Percentiles rank a stretch among this genome's conserved stretches.
Evolutionary conservation across 2,888 invertebrate genomes (phyloP).

Genomic region (Seira ritae): DNA sequence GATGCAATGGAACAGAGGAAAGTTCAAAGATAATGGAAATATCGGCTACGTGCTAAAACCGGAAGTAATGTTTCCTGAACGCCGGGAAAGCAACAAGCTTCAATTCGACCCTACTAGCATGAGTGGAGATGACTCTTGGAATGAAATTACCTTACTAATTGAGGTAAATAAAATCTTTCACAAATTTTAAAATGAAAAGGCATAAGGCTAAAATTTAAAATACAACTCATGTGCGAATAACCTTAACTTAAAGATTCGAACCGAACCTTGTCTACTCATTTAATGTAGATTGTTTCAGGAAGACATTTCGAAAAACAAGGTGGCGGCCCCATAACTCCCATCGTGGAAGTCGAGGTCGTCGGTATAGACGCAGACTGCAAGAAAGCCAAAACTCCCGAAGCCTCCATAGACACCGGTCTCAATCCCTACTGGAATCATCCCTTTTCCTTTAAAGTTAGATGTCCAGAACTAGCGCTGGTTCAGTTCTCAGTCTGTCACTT

Average conservation of each 20-base stretch:
- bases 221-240: not conserved
- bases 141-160: conserved; percentile 80
- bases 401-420: conserved; percentile 92
- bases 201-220: not conserved
- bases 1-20: conserved; percentile 96
- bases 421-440: conserved; percentile 95
- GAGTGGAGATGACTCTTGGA: not conserved
- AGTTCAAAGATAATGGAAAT: conserved; percentile 92
- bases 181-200: not conserved
- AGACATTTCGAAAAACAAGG: conserved; percentile 85
- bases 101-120: conserved; percentile 31
- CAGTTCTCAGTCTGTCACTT: conserved; percentile 95
- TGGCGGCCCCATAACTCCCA: conserved; percentile 90
- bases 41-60: conserved; percentile 96
- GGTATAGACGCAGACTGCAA: conserved; percentile 92
- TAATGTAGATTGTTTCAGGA: conserved; percentile 87
- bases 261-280: not conserved
- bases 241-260: not conserved
- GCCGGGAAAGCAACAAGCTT: conserved; percentile 19
- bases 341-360: conserved; percentile 92
- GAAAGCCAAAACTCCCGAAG: conserved; percentile 84
- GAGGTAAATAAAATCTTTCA: conserved; percentile 76
- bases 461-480: conserved; percentile 89
- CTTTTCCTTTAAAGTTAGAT: conserved; percentile 87
- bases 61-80: conserved; percentile 90